phyloP scores from a whole-genome alignment of 2,113 vertebrate genomes.

The Chamaea fasciata region DNA sequence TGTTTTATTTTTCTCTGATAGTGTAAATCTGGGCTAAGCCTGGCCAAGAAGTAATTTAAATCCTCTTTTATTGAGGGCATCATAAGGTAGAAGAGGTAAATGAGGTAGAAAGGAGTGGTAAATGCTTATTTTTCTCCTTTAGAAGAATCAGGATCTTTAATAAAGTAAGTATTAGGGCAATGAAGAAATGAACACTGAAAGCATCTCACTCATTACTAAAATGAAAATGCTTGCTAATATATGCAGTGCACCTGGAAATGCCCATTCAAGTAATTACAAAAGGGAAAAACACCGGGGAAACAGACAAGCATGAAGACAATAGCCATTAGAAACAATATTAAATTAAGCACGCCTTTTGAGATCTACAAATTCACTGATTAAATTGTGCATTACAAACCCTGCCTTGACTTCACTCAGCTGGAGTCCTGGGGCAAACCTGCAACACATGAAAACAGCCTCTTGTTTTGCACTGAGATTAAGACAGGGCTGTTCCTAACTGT shows the following conservation, averaged over 20 bases:
- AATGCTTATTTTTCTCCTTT: neutral
- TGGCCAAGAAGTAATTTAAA: neutral
- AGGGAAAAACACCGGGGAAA: constrained; percentile 17
- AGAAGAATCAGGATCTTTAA: constrained; percentile 15
- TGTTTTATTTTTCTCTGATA: neutral
- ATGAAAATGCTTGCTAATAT: constrained; percentile 39
- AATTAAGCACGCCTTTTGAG: constrained; percentile 39
- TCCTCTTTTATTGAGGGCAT: neutral
- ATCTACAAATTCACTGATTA: constrained; percentile 30
- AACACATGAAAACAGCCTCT: neutral
- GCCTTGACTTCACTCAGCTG: neutral
- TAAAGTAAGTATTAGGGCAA: constrained; percentile 12
- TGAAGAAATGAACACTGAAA: constrained; percentile 33
- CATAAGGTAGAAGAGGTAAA: neutral
- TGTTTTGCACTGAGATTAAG: neutral
- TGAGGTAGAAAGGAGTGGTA: neutral
- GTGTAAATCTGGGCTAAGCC: neutral
- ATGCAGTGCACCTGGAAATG: constrained; percentile 51
- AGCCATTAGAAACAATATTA: constrained; percentile 54
- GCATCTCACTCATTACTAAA: neutral
- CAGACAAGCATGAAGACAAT: constrained; percentile 46
- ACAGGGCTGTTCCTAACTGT: neutral
- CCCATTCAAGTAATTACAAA: constrained; percentile 48
- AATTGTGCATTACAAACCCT: constrained; percentile 33
- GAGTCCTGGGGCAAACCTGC: neutral